Conservation (phyloP, 23 tunicate genomes). For the Pegea sp. region DNA sequence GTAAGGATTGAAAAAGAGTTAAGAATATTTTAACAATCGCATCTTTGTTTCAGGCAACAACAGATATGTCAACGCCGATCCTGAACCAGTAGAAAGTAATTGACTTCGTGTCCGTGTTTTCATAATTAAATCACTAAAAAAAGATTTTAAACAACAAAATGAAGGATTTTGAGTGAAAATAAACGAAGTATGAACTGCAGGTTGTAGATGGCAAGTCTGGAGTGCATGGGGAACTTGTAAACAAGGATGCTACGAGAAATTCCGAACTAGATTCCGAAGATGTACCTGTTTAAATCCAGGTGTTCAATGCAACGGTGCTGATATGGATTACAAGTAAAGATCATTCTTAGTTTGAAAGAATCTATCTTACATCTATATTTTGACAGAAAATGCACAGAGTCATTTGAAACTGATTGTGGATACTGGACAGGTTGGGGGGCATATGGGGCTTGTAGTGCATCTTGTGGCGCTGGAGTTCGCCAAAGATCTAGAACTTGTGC, state of each 20-base stretch:
- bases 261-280: constrained; percentile 48
- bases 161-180: no score
- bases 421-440: constrained; percentile 96
- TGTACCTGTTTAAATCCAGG: constrained; percentile 74
- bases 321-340: constrained; percentile 24
- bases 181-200: no score
- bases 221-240: constrained; percentile 82
- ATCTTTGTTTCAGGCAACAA: no score
- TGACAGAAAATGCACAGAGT: constrained; percentile 47
- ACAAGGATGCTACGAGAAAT: constrained; percentile 53
- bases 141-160: no score
- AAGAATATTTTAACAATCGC: no score
- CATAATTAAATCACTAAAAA: no score
- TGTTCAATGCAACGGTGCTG: constrained; percentile 50
- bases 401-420: constrained; percentile 55
- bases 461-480: constrained; percentile 62
- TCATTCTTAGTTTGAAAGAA: no score
- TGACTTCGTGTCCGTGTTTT: no score
- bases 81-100: no score
- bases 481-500: constrained; percentile 26
- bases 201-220: constrained; percentile 86
- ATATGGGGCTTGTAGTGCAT: constrained; percentile 45
- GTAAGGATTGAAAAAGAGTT: no score
- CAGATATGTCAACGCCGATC: no score
- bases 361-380: no score